phyloP scores from a whole-genome alignment of 1,140 invertebrate genomes.

The Eciton burchellii region DNA sequence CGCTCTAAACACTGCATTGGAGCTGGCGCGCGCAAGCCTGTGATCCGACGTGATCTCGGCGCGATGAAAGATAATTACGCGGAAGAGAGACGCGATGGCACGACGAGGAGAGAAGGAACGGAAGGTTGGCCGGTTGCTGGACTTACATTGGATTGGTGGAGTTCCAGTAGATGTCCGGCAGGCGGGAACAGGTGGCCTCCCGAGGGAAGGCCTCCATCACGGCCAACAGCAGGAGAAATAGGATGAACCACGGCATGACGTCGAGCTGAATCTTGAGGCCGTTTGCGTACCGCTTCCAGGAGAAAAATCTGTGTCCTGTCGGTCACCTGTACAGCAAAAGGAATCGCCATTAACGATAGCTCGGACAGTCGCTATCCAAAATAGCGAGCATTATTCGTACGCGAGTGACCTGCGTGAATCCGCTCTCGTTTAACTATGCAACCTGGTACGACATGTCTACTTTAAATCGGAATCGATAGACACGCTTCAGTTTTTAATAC shows the following conservation, averaged over 20 bases:
- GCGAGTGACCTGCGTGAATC: neutral
- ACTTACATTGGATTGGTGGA: constrained; percentile 87
- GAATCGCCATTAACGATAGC: neutral
- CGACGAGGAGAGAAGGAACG: neutral
- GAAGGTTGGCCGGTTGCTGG: constrained; percentile 49
- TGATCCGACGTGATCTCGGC: neutral
- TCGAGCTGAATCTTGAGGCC: constrained; percentile 84
- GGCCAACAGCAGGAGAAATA: constrained; percentile 85
- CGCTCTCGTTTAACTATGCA: neutral
- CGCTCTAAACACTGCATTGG: constrained; percentile 31
- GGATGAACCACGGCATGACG: constrained; percentile 86
- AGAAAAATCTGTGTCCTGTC: constrained; percentile 65
- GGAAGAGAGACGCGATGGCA: neutral
- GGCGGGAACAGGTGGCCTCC: constrained; percentile 85
- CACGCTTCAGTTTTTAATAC: constrained; percentile 37
- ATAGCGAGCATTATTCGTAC: neutral
- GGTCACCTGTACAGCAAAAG: constrained; percentile 72
- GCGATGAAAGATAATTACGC: constrained; percentile 57
- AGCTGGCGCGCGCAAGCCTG: neutral
- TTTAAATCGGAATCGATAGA: constrained; percentile 42
- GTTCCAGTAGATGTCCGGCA: constrained; percentile 88
- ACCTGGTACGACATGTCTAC: constrained; percentile 9
- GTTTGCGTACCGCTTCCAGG: constrained; percentile 77
- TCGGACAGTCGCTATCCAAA: neutral
- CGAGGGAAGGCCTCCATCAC: constrained; percentile 86